Evolutionary conservation across 2,797 vertebrate species (phyloP).

Genomic region (Muraenolepis orangiensis): DNA sequence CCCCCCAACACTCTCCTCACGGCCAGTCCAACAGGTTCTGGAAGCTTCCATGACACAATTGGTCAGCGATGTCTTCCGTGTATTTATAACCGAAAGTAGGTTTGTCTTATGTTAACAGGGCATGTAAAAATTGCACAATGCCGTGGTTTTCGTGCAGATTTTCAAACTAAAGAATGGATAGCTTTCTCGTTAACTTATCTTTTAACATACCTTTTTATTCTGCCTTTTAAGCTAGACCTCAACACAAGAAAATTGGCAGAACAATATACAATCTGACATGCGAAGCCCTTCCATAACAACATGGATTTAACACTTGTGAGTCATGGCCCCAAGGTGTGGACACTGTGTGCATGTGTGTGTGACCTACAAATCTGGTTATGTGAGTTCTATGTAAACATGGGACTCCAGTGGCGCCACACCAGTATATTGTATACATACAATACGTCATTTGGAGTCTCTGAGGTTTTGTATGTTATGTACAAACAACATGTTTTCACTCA

Average conservation of each 20-base stretch:
- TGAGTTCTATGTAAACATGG: background rate
- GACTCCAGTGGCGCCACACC: background rate
- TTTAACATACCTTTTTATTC: background rate
- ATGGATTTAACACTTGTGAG: background rate
- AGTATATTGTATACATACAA: too few relatives aligned
- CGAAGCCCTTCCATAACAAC: background rate
- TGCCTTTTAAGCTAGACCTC: background rate
- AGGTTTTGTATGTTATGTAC: background rate
- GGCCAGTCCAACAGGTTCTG: conserved; percentile 12
- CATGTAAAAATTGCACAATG: background rate
- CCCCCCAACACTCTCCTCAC: background rate
- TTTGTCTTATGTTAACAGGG: background rate
- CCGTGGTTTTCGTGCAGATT: background rate
- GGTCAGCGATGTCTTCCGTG: background rate
- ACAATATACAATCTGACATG: background rate
- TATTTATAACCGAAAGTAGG: too few relatives aligned
- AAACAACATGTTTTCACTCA: background rate
- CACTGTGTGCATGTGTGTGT: too few relatives aligned
- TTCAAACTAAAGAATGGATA: background rate
- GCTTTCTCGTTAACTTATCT: background rate
- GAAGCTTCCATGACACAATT: background rate
- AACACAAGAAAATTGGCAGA: too few relatives aligned
- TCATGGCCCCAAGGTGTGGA: too few relatives aligned
- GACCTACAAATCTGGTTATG: too few relatives aligned
- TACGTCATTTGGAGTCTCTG: too few relatives aligned